Evolutionary conservation across 2,113 vertebrate species (phyloP).

Genomic region (human): DNA sequence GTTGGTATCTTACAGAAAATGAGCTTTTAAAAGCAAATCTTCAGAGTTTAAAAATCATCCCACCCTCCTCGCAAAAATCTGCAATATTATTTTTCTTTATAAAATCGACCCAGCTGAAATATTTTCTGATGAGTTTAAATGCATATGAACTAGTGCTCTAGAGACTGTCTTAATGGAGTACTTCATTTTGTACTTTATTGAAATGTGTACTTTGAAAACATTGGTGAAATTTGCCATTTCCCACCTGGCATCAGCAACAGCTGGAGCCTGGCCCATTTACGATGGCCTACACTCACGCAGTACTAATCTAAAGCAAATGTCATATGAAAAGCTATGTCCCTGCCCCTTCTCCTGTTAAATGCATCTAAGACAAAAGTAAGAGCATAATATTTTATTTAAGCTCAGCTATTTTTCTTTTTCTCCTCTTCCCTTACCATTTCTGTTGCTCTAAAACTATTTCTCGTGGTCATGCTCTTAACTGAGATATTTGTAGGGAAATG

Average conservation of each 20-base stretch:
- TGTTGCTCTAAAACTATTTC: conserved; percentile 62
- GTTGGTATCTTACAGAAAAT: not conserved
- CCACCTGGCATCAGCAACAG: conserved; percentile 68
- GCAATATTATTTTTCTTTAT: conserved; percentile 46
- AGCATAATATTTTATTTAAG: conserved; percentile 1
- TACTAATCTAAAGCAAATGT: conserved; percentile 78
- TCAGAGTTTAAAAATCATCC: not conserved
- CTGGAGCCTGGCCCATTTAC: conserved; percentile 63
- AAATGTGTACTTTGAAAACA: conserved; percentile 64
- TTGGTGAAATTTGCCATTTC: conserved; percentile 66
- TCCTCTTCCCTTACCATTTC: not conserved
- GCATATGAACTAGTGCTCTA: conserved; percentile 15
- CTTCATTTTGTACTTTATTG: conserved; percentile 70
- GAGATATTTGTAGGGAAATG: conserved; percentile 83
- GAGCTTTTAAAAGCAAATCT: not conserved
- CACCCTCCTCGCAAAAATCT: not conserved
- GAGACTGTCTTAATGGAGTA: conserved; percentile 67
- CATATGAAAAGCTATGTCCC: conserved; percentile 48
- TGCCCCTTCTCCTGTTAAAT: conserved; percentile 45
- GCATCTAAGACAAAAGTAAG: conserved; percentile 21
- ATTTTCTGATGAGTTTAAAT: conserved; percentile 65
- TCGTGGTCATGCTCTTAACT: conserved; percentile 78
- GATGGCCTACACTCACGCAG: conserved; percentile 23
- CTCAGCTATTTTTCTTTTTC: conserved; percentile 5
- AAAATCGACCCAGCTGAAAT: not conserved